phyloP scores from a whole-genome alignment of 2,888 invertebrate species.

The Agonopterix arenella region DNA sequence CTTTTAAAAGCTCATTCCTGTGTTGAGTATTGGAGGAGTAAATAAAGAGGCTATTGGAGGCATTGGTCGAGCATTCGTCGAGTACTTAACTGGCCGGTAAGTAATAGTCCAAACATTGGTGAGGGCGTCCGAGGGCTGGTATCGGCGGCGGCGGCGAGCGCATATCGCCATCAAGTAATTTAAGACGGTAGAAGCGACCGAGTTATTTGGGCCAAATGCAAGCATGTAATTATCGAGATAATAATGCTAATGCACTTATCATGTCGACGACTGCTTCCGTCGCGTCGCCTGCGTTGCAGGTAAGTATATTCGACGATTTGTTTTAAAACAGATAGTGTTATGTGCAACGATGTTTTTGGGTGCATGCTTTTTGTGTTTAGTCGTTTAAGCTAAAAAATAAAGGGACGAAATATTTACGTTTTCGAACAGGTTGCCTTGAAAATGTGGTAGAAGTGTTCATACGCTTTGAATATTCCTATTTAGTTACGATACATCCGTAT shows the following conservation, averaged over 20 bases:
- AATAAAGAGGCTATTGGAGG: conserved; percentile 46
- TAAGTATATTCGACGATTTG: conserved; percentile 39
- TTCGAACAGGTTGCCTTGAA: no score
- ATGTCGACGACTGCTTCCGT: conserved; percentile 70
- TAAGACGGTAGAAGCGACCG: conserved; percentile 59
- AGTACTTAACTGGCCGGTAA: conserved; percentile 53
- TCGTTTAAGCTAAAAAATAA: no score
- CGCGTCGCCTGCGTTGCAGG: conserved; percentile 29
- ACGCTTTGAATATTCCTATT: no score
- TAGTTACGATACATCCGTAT: no score
- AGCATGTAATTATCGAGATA: conserved; percentile 74
- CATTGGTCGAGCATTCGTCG: conserved; percentile 31
- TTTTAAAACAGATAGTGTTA: conserved; percentile 14
- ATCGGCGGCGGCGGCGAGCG: conserved; percentile 30
- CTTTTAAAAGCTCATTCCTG: conserved; percentile 50
- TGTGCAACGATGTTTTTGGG: no score
- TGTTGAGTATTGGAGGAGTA: conserved; percentile 42
- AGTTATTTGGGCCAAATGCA: conserved; percentile 73
- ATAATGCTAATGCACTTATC: conserved; percentile 77
- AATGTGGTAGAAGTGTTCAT: no score
- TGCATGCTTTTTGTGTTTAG: no score
- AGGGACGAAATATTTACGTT: no score
- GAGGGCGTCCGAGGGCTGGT: conserved; percentile 40
- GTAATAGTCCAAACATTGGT: conserved; percentile 58
- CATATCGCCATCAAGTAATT: conserved; percentile 56